Conservation (phyloP, 2,797 vertebrate genomes). For the Gallinago nigripennis region DNA sequence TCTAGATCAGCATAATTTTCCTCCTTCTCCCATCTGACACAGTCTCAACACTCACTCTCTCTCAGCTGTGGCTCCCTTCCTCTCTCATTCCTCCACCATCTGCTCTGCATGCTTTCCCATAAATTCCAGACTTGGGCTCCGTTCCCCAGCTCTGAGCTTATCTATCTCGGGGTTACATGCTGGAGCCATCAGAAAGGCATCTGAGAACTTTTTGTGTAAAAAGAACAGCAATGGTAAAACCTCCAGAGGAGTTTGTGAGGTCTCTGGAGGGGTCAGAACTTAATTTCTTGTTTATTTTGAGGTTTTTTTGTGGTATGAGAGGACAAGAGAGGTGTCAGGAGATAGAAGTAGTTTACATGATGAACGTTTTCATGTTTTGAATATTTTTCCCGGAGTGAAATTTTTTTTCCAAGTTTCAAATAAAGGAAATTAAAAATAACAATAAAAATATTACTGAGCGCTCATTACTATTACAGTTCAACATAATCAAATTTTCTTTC, state of each 20-base stretch:
- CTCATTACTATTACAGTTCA: neutral
- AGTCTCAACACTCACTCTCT: conserved; percentile 51
- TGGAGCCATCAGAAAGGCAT: conserved; percentile 46
- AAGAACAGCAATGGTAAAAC: neutral
- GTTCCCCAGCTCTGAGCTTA: conserved; percentile 26
- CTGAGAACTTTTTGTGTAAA: conserved; percentile 21
- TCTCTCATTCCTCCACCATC: conserved; percentile 62
- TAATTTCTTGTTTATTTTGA: conserved; percentile 46
- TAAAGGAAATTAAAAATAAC: neutral
- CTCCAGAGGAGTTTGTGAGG: neutral
- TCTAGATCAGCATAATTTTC: conserved; percentile 61
- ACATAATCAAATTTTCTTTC: neutral
- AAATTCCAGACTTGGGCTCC: conserved; percentile 28
- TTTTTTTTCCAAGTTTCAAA: neutral
- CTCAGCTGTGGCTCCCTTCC: conserved; percentile 65
- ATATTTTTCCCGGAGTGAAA: neutral
- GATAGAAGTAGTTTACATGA: conserved; percentile 23
- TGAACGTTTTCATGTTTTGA: neutral
- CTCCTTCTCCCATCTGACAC: conserved; percentile 65
- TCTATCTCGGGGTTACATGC: conserved; percentile 23
- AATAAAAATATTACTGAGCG: neutral
- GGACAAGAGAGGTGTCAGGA: conserved; percentile 37
- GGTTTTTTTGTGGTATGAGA: conserved; percentile 4
- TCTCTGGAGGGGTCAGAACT: conserved; percentile 11
- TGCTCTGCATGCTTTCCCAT: conserved; percentile 62